These are phyloP conservation scores for Eurois occulta DNA, from an alignment of 2,888 invertebrate species.

Conservation along the genomic window DNA sequence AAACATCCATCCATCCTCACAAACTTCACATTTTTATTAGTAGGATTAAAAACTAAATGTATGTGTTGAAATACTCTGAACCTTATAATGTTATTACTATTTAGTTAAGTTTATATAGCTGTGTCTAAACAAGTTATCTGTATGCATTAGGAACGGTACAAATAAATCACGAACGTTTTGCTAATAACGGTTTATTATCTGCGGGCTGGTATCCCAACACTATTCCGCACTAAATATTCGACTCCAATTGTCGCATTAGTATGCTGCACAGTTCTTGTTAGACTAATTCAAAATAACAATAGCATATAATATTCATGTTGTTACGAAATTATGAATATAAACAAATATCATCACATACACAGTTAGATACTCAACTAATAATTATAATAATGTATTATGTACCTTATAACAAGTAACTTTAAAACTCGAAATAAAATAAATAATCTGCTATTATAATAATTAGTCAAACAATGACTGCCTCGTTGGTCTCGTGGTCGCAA, in stretches of 20 bases:
- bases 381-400: not conserved
- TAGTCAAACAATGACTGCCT: not conserved
- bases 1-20: no score
- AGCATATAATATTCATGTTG: slow-evolving; percentile 55
- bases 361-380: not conserved
- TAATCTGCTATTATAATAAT: not conserved
- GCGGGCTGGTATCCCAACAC: slow-evolving; percentile 57
- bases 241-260: slow-evolving; percentile 69
- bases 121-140: slow-evolving; percentile 62
- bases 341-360: slow-evolving; percentile 22
- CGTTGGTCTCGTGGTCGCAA: not conserved
- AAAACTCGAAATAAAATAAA: not conserved
- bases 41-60: slow-evolving; percentile 15
- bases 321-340: slow-evolving; percentile 41
- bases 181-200: slow-evolving; percentile 74
- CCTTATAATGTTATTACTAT: slow-evolving; percentile 3
- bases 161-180: slow-evolving; percentile 73
- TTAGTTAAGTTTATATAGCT: slow-evolving; percentile 7
- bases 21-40: no score
- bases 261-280: slow-evolving; percentile 69
- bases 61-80: not conserved
- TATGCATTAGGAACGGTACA: slow-evolving; percentile 66
- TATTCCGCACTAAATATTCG: slow-evolving; percentile 69
- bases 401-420: not conserved
- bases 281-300: slow-evolving; percentile 69